A percentile compares a stretch with the other conserved stretches of the same genome.
phyloP scores from a whole-genome alignment of 2,797 vertebrate species.

The Alectoris magna region DNA sequence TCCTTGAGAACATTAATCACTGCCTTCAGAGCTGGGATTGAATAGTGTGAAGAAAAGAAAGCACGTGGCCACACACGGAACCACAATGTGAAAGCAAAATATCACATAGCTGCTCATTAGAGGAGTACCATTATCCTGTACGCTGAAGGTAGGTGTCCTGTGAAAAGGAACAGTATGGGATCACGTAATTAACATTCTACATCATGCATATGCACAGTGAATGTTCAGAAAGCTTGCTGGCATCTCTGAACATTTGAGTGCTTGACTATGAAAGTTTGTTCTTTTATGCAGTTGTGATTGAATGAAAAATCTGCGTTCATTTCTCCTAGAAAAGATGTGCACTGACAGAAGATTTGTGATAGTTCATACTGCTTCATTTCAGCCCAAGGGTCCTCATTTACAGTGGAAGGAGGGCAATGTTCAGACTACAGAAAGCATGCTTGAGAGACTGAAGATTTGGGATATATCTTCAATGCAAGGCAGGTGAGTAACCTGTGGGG shows the following conservation, averaged over 20 bases:
- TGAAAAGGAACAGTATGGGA: neutral
- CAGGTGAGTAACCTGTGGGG: neutral
- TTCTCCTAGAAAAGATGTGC: neutral
- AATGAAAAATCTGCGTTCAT: neutral
- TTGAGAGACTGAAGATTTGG: neutral
- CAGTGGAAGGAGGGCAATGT: neutral
- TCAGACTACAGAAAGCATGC: neutral
- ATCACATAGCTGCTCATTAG: neutral
- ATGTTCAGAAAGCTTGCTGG: neutral
- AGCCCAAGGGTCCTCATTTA: neutral
- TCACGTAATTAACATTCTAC: neutral
- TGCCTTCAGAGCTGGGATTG: conserved; percentile 33
- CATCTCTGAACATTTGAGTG: neutral
- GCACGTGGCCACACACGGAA: neutral
- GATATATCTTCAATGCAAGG: neutral
- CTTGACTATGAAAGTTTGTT: neutral
- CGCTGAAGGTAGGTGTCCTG: neutral
- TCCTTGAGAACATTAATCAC: conserved; percentile 59
- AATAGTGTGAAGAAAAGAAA: neutral
- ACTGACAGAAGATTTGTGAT: neutral
- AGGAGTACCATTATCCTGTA: rapidly evolving
- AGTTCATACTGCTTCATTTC: neutral
- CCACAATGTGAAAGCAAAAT: neutral
- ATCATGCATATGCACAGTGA: neutral
- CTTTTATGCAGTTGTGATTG: neutral